Evolutionary conservation across 2,797 vertebrate species (phyloP).

Genomic region (Karalla daura): DNA sequence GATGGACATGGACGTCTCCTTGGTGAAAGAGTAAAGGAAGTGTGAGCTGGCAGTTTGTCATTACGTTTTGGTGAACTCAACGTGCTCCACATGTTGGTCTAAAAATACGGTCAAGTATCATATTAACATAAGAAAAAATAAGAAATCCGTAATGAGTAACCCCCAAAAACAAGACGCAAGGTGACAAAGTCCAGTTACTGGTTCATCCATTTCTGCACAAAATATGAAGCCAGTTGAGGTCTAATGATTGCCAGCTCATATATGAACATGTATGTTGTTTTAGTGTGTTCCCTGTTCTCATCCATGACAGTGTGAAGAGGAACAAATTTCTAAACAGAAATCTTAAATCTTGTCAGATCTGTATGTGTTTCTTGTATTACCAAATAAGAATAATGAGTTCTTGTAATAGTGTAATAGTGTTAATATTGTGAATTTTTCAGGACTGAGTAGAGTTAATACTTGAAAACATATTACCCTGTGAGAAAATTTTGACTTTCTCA

Average conservation of each 20-base stretch:
- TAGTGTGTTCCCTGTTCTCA: constrained; percentile 7
- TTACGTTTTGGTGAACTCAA: constrained; percentile 55
- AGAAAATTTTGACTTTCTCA: neutral
- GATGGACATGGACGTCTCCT: constrained; percentile 40
- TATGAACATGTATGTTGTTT: constrained; percentile 26
- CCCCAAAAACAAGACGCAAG: constrained; percentile 64
- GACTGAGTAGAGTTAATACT: neutral
- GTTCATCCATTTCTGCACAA: constrained; percentile 56
- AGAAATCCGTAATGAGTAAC: constrained; percentile 83
- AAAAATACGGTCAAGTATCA: constrained; percentile 71
- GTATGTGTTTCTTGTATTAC: no score
- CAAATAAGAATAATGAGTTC: no score
- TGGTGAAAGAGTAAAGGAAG: constrained; percentile 55
- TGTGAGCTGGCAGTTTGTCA: constrained; percentile 66
- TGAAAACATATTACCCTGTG: no score
- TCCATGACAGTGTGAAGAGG: neutral
- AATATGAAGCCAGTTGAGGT: constrained; percentile 37
- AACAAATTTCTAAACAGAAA: neutral
- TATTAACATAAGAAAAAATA: constrained; percentile 84
- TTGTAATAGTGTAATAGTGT: no score
- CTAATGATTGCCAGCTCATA: constrained; percentile 48
- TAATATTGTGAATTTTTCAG: no score
- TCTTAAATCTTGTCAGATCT: no score
- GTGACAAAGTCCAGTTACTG: constrained; percentile 84
- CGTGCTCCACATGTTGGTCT: constrained; percentile 41